A percentile compares a stretch with the other conserved stretches of the same genome.
Evolutionary conservation across 2,797 vertebrate species (phyloP).

Genomic region (Pterois miles): DNA sequence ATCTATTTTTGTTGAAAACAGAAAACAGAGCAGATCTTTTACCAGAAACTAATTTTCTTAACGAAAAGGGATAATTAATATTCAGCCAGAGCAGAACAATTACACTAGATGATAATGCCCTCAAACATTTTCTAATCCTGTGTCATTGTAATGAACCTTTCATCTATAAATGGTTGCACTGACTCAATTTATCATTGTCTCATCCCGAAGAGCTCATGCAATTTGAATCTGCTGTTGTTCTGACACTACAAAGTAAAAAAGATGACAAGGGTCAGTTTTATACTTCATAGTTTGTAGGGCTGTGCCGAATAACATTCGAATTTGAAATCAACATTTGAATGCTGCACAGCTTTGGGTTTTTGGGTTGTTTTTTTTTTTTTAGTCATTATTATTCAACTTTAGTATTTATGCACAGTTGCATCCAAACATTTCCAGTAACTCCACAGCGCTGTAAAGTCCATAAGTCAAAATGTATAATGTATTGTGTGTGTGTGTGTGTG

Average conservation of each 20-base stretch:
- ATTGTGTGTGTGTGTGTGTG: too few species aligned
- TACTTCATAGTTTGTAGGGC: background rate
- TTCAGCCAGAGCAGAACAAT: background rate
- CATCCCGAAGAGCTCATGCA: background rate
- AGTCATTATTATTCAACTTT: background rate
- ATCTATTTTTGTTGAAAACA: background rate
- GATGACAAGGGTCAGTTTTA: background rate
- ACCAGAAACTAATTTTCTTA: background rate
- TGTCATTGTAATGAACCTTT: constrained; percentile 20
- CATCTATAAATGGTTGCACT: constrained; percentile 1
- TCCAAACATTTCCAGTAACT: accelerated
- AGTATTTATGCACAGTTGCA: background rate
- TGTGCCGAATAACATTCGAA: background rate
- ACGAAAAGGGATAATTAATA: constrained; percentile 15
- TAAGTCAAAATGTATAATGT: too few species aligned
- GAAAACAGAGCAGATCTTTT: background rate
- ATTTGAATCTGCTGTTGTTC: background rate
- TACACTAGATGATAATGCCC: background rate
- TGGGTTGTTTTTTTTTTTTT: background rate
- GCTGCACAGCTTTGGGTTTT: background rate
- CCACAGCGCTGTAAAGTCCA: too few species aligned
- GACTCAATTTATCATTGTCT: background rate
- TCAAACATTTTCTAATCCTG: constrained; percentile 1
- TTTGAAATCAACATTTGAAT: background rate
- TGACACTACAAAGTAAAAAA: background rate